A percentile compares a stretch with the other conserved stretches of the same genome.
Conservation (phyloP, 23 tunicate genomes). For the Styela plicata region DNA sequence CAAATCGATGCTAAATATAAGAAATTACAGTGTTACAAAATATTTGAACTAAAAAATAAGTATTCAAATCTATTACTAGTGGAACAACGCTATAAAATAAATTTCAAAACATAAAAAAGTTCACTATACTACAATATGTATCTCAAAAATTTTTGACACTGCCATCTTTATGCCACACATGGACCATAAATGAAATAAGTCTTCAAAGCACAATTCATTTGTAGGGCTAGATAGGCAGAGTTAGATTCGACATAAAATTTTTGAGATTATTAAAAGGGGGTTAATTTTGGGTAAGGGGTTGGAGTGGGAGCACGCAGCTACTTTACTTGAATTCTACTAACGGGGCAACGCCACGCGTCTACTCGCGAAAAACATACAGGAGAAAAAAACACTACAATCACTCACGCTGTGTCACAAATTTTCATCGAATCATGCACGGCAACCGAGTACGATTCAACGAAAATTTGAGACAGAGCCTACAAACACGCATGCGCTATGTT, state of each 20-base stretch:
- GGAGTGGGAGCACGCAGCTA: conserved; percentile 29
- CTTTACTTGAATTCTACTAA: conserved; percentile 57
- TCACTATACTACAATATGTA: too few relatives aligned
- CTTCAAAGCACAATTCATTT: too few relatives aligned
- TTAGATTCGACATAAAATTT: too few relatives aligned
- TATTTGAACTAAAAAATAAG: background rate
- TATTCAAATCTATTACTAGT: background rate
- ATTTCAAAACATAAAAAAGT: too few relatives aligned
- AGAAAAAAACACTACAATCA: background rate
- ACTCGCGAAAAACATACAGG: conserved; percentile 50
- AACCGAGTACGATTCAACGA: background rate
- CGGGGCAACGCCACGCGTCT: conserved; percentile 41
- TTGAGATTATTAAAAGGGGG: too few relatives aligned
- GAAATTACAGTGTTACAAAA: background rate
- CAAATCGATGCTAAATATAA: background rate
- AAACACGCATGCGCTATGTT: background rate
- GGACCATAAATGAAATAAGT: too few relatives aligned
- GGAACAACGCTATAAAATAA: too few relatives aligned
- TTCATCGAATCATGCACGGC: background rate
- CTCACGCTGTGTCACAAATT: background rate
- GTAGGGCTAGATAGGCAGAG: too few relatives aligned
- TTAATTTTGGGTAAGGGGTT: too few relatives aligned
- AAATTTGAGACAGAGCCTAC: background rate
- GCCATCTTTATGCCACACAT: too few relatives aligned
- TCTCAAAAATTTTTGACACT: too few relatives aligned